Base-by-base conservation (phyloP, 92 coral and sea anemone genomes). In the Scolanthus callimorphus region DNA sequence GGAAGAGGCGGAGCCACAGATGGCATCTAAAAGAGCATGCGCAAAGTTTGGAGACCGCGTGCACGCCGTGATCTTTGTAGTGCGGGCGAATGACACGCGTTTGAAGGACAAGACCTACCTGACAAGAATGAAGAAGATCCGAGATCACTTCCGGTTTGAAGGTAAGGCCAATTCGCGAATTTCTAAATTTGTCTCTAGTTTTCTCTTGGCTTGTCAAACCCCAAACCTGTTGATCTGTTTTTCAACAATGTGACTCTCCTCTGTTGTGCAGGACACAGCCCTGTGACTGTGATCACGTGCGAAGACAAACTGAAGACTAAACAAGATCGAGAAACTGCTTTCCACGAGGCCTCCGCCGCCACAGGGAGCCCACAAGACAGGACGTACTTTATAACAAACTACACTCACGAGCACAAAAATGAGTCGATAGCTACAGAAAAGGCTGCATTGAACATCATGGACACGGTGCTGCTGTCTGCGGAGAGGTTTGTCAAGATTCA, bases 251-350 rank as follows among this genome's bases (percentile, higher is more conserved):
- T 15, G 41, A 6, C 41, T 34, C 15, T 6, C 15, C 41, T 34
- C 41, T 34, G 41, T 34, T 15, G 6, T 15, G 8, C 54, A 86
- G 95, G 95, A 1, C 83, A 86, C 59, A 66, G 81, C 53, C 95
- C 95, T 29, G 88, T 86, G 53, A 76, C 95, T 0, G 89, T 86
- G 25, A 86, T 86, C 60, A 86, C 95, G 11, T 82, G 45, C 39
- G 80, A 80, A 50, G 95, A 86, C 73, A 64, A 67, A 50, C 22
- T 82, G 61, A 77, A 54, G 71, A 45, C 30, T 29, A 49, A 81
- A 11, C 57, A 82, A 17, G 79, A 77, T 4, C 62, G 74, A 25
- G 71, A 77, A 24, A 52, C 19, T 1, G 95, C 85, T 26, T 82
- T 77, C 51, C 47, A 20, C 27, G 65, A 66, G 54, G 95, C 89